A percentile compares a stretch with the other conserved stretches of the same genome.
These are phyloP conservation scores for Parapristionchus giblindavisi DNA, from an alignment of 2,888 invertebrate species.

Conservation along the genomic window DNA sequence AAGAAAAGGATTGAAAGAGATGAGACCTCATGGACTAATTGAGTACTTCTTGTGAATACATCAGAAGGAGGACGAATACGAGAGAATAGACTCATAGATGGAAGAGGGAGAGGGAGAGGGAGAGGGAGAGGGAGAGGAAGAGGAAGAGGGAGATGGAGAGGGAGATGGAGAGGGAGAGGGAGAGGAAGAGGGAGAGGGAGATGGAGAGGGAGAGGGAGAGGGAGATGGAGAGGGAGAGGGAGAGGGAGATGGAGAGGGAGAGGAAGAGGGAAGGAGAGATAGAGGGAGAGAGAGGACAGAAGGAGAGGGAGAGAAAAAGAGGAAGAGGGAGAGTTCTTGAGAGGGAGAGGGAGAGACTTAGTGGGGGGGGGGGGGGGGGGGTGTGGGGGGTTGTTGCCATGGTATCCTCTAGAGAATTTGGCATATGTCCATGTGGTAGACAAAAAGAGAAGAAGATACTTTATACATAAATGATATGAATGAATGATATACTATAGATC, in stretches of 20 bases:
- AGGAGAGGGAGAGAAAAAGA: not conserved
- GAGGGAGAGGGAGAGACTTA: not conserved
- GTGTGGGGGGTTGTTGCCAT: constrained; percentile 10
- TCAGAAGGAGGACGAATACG: not conserved
- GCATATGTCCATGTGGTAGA: too few species aligned
- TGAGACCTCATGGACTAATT: constrained; percentile 1
- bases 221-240: not conserved
- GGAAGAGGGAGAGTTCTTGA: not conserved
- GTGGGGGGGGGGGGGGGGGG: not conserved
- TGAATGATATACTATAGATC: constrained; percentile 16
- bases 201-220: not conserved
- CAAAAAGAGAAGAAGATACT: constrained; percentile 15
- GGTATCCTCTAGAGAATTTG: too few species aligned
- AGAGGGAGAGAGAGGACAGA: not conserved
- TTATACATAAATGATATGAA: constrained; percentile 3
- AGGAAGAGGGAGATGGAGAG: not conserved
- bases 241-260: not conserved
- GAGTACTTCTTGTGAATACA: not conserved
- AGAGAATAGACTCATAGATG: constrained; percentile 20
- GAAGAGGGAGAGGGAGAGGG: not conserved
- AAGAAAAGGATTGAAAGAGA: too few species aligned
- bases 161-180: not conserved
- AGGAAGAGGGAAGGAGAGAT: not conserved
- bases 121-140: not conserved
- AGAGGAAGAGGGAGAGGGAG: not conserved